Evolutionary conservation across 2,888 invertebrate species (phyloP), one percentile per base, ranked within the genome.

Genomic region (Cerastoderma edule): DNA sequence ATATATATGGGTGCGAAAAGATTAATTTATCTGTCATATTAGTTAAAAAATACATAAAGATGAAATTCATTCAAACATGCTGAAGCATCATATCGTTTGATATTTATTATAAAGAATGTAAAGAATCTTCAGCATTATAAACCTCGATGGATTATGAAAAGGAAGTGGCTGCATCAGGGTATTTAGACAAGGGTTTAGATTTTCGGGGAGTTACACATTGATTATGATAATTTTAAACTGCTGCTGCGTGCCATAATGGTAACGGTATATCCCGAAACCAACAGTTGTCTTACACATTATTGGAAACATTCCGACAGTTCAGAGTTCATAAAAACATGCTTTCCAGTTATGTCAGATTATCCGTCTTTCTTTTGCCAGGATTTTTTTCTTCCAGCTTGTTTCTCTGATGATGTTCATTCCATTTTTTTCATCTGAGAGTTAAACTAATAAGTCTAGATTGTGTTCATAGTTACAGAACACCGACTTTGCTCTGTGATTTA

Each of bases 141-240:
- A n/a, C n/a, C n/a, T n/a, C n/a, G n/a, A n/a, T n/a, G n/a, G n/a
- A n/a, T n/a, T n/a, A n/a, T n/a, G n/a, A n/a, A n/a, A n/a, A n/a
- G n/a, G n/a, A n/a, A n/a, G n/a, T n/a, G n/a, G n/a, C n/a, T n/a
- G n/a, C n/a, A n/a, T n/a, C n/a, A n/a, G n/a, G n/a, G n/a, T n/a
- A n/a, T n/a, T n/a, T n/a, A n/a, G n/a, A n/a, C 16, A 60, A 33
- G 35, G 64, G 64, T 64, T 64, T 33, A 64, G 39, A 39, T 10
- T 46, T 44, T 60, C 28, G 24, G 46, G 24, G 46, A 39, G 44
- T 64, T 44, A 24, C 39, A n/a, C 64, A 76, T 76, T 76, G 76
- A 76, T 76, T 76, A 76, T 76, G 72, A 33, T 76, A 72, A 76
- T 72, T 63, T 63, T 57, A 46, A 32, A 60, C 35, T 60, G 64